These are phyloP conservation scores for Melitaea athalia DNA, from an alignment of 2,888 invertebrate species.

Conservation along the genomic window DNA sequence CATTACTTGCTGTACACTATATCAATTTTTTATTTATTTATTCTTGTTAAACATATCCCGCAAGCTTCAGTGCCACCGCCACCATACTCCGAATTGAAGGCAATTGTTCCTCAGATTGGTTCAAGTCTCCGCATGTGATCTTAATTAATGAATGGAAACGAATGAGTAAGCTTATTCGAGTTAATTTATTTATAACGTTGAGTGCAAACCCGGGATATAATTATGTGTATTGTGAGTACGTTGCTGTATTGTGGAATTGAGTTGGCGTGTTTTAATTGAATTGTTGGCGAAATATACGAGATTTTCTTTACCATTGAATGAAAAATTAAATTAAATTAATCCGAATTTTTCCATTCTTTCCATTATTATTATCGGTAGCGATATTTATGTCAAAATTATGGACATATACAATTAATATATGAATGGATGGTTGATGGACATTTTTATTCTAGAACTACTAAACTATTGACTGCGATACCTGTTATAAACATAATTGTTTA, in stretches of 20 bases:
- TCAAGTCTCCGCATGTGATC: conserved; percentile 79
- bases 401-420: too few relatives aligned
- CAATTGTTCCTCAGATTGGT: conserved; percentile 81
- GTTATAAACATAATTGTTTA: too few relatives aligned
- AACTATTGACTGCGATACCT: too few relatives aligned
- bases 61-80: conserved; percentile 38
- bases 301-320: conserved; percentile 4
- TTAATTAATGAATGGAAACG: conserved; percentile 80
- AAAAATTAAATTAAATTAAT: background rate
- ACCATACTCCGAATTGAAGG: conserved; percentile 60
- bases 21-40: too few relatives aligned
- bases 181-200: conserved; percentile 71
- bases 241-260: conserved; percentile 28
- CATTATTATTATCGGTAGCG: too few relatives aligned
- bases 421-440: too few relatives aligned
- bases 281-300: background rate
- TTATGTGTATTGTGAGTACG: conserved; percentile 32
- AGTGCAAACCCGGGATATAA: conserved; percentile 36
- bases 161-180: conserved; percentile 78
- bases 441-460: too few relatives aligned
- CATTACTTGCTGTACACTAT: too few relatives aligned
- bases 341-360: too few relatives aligned
- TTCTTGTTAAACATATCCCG: background rate
- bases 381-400: too few relatives aligned
- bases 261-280: conserved; percentile 24